Evolutionary conservation across 2,797 vertebrate species (phyloP).

Genomic region (Florisuga fusca): DNA sequence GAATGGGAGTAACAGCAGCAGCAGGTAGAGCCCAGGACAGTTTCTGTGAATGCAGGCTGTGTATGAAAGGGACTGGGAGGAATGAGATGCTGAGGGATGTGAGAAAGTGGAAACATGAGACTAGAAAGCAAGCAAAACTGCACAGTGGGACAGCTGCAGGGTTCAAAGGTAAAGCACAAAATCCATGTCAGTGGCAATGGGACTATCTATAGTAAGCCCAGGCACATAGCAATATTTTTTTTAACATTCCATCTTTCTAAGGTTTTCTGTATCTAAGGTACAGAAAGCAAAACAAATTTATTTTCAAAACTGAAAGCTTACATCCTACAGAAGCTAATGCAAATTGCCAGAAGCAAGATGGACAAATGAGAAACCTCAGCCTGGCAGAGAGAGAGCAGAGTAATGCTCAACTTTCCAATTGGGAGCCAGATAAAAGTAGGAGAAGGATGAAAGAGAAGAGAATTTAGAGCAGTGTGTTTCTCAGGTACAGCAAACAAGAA

Average conservation of each 20-base stretch:
- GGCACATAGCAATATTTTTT: neutral
- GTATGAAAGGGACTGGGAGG: neutral
- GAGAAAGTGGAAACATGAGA: neutral
- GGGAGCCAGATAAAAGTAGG: neutral
- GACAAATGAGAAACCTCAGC: conserved; percentile 4
- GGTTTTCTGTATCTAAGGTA: neutral
- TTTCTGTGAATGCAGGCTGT: neutral
- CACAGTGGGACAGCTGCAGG: neutral
- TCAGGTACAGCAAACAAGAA: neutral
- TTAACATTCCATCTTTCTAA: neutral
- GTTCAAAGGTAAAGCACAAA: neutral
- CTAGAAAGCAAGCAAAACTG: neutral
- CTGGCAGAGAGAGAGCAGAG: neutral
- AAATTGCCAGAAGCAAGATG: neutral
- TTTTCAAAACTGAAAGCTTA: neutral
- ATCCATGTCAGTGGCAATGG: neutral
- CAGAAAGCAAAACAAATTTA: neutral
- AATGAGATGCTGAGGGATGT: neutral
- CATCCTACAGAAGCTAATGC: neutral
- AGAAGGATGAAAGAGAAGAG: neutral
- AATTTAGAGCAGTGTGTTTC: neutral
- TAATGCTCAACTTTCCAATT: neutral
- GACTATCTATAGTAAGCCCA: neutral
- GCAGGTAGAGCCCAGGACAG: neutral
- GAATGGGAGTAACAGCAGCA: neutral